Evolutionary conservation across 2,797 vertebrate genomes (phyloP).

Genomic region (Triplophysa bombifrons): DNA sequence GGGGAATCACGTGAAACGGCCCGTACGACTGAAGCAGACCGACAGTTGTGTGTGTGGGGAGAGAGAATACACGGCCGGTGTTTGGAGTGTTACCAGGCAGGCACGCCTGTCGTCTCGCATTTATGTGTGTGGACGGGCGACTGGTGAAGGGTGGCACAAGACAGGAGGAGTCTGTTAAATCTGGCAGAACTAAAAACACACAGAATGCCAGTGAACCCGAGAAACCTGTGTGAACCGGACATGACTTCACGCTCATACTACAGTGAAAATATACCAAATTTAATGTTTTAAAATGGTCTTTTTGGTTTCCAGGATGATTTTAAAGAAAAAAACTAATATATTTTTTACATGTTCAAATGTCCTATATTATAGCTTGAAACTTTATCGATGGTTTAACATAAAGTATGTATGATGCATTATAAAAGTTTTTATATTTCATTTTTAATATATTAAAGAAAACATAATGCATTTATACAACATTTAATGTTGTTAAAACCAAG

Average conservation of each 20-base stretch:
- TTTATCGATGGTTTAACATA: too few relatives aligned
- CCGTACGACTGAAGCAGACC: slow-evolving; percentile 5
- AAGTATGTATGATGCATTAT: too few relatives aligned
- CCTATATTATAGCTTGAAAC: too few relatives aligned
- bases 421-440: too few relatives aligned
- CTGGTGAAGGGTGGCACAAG: slow-evolving; percentile 45
- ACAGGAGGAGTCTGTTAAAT: slow-evolving; percentile 49
- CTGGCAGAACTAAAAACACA: slow-evolving; percentile 50
- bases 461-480: too few relatives aligned
- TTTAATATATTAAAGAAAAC: too few relatives aligned
- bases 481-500: too few relatives aligned
- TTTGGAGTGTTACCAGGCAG: slow-evolving; percentile 36
- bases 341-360: too few relatives aligned
- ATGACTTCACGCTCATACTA: slow-evolving; percentile 44
- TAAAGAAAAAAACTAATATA: too few relatives aligned
- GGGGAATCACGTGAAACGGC: background rate
- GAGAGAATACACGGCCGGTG: slow-evolving; percentile 25
- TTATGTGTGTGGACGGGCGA: slow-evolving; percentile 52
- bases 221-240: slow-evolving; percentile 46
- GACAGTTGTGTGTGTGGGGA: slow-evolving; percentile 24
- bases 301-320: too few relatives aligned
- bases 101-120: slow-evolving; percentile 54
- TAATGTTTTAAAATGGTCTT: too few relatives aligned
- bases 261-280: slow-evolving; percentile 20
- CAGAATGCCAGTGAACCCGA: slow-evolving; percentile 8